These are phyloP conservation scores for Antrozous pallidus DNA, from an alignment of 2,797 vertebrate species.

Conservation along the genomic window DNA sequence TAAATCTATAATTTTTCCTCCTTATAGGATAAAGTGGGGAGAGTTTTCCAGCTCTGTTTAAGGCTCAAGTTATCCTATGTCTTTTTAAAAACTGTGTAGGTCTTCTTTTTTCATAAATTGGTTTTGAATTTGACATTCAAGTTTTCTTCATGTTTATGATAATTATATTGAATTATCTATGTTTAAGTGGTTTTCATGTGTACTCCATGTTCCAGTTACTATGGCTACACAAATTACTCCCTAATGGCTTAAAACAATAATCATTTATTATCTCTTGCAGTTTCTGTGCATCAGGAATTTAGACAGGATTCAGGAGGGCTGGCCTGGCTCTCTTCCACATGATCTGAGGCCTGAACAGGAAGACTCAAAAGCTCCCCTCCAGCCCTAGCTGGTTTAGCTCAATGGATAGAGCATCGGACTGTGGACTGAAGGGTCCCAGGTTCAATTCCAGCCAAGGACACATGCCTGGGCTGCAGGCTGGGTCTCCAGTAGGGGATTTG, in stretches of 20 bases:
- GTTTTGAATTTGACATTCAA: not conserved
- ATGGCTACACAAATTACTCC: not conserved
- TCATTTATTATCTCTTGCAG: not conserved
- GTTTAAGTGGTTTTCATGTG: not conserved
- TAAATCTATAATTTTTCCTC: not conserved
- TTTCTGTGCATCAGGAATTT: not conserved
- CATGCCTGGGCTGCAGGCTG: too few relatives aligned
- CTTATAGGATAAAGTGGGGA: not conserved
- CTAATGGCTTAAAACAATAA: not conserved
- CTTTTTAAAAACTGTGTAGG: not conserved
- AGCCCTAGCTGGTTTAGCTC: too few relatives aligned
- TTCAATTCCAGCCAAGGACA: too few relatives aligned
- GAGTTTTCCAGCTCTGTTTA: not conserved
- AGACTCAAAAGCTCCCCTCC: not conserved
- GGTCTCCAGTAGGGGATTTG: too few relatives aligned
- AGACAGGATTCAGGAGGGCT: not conserved
- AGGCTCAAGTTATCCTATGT: not conserved
- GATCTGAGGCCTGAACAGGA: not conserved
- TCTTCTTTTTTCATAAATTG: not conserved
- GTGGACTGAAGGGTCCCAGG: too few relatives aligned
- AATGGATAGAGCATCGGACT: too few relatives aligned
- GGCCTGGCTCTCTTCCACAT: not conserved
- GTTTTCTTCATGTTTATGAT: not conserved
- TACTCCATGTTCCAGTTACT: not conserved
- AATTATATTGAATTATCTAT: not conserved